Base-by-base conservation (phyloP, 2,797 vertebrate species). In the Anas georgica region DNA sequence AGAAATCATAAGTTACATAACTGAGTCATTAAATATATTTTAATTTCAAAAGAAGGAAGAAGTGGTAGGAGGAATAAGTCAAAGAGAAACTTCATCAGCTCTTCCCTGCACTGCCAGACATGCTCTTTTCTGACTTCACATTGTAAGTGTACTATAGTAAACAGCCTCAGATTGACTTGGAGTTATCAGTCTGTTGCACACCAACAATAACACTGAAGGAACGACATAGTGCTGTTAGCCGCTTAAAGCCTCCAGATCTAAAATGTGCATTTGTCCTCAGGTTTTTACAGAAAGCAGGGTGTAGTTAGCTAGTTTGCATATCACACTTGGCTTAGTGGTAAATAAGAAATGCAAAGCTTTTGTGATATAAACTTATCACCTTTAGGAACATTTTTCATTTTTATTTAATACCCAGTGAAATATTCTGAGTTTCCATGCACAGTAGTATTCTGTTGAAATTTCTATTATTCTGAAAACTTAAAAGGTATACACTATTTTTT, bases 51-150 rank as follows among this genome's bases (percentile, higher is more conserved):
- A 35, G 25, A 64, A n/a, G 9, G 5, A 56, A 54, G 23, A 73
- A 18, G 14, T 14, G 5, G 4, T 6, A 0, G 0, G 4, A 60
- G 3, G 17, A 82, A 33, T 43, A 91, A 50, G 50, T 50, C 9
- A 12, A 82, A 56, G 28, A 41, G 17, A 82, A 89, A 18, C 8
- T 50, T 63, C 12, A 73, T 50, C 41, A 83, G 0, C 7, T 82
- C 31, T 66, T 55, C 26, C 20, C 22, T 43, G 7, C 83, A 58
- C 5, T 73, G 14, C 5, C n/a, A 86, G 26, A 55, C 12, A n/a
- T 23, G 6, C 31, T 78, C 22, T 17, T 17, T 67, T 86, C 31
- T 73, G 2, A 9, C 17, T 76, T 78, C 4, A 35, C 69, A 54
- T 35, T 22, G 0, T 31, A 46, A 63, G 4, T 3, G 31, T 15